phyloP scores from a whole-genome alignment of 2,113 vertebrate species.

The Prolemur simus region DNA sequence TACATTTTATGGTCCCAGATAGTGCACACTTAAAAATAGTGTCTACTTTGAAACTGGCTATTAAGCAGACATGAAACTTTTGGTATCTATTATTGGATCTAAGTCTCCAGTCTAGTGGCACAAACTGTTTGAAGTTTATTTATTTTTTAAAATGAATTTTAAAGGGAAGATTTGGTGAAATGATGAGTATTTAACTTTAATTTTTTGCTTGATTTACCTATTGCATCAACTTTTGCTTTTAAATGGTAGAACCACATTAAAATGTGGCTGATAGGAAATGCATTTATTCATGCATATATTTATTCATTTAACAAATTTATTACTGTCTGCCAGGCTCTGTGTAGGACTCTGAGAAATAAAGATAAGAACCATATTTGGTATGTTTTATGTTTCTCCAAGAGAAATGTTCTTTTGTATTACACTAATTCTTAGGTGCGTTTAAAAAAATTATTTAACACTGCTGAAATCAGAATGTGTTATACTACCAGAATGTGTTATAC shows the following conservation, averaged over 20 bases:
- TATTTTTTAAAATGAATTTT: constrained; percentile 12
- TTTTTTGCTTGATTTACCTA: background rate
- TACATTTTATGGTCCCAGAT: background rate
- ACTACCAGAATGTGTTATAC: background rate
- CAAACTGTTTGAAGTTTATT: background rate
- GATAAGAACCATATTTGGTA: background rate
- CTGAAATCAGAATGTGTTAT: constrained; percentile 15
- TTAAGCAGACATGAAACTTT: background rate
- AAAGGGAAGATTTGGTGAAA: background rate
- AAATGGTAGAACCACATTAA: background rate
- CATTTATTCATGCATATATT: background rate
- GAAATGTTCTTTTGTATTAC: background rate
- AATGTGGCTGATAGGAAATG: background rate
- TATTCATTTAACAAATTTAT: background rate
- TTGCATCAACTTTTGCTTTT: constrained; percentile 19
- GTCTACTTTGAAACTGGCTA: background rate
- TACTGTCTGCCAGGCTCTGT: background rate
- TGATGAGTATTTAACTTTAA: background rate
- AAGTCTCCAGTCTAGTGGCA: background rate
- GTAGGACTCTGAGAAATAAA: background rate
- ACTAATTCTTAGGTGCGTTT: constrained; percentile 19
- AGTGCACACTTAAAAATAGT: background rate
- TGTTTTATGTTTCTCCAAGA: background rate
- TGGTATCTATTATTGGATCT: background rate
- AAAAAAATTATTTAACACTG: background rate